Base-by-base conservation (phyloP, 2,888 invertebrate species). In the Amphipyra berbera region DNA sequence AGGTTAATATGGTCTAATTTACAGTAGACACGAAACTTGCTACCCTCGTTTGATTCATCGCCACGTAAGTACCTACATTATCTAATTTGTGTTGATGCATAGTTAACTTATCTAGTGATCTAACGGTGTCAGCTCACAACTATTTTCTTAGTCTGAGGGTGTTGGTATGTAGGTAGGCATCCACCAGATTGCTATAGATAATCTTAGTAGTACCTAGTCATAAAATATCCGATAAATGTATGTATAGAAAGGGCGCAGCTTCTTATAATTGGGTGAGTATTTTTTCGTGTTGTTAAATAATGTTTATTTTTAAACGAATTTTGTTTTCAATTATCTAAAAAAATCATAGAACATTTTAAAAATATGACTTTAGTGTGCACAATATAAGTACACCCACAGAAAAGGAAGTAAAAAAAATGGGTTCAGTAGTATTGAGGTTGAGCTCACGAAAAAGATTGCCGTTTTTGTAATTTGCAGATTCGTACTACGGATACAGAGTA, bases 1-100 rank as follows among this genome's bases (percentile, higher is more conserved):
- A 79, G 84, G 84, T 81, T 86, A 85, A 84, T 82, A 86, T 89
- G 87, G 69, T 81, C 85, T 86, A 88, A 85, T 77, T 74, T 58
- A 37, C 54, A 58, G 60, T 57, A 68, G 62, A 71, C 42, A 77
- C 79, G 75, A 79, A 78, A 81, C 73, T 84, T 81, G 75, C 81
- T 79, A 70, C 80, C 69, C 80, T 70, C 80, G 84, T 83, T 82
- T 77, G 84, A 83, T 82, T 83, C 82, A 79, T 73, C 81, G 82
- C 81, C 79, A 78, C 83, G 92, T 92, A 85, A 91, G 91, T 91
- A 83, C 46, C 59, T n/a, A n/a, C n/a, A n/a, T 42, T 61, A 68
- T 62, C 67, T 68, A 60, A 74, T 59, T 60, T 44, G 61, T 60
- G 52, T 67, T 57, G 37, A 72, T 61, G 53, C 56, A 50, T 63